Evolutionary conservation across 2,888 invertebrate genomes (phyloP).

Genomic region (Aphelenchoides bicaudatus): DNA sequence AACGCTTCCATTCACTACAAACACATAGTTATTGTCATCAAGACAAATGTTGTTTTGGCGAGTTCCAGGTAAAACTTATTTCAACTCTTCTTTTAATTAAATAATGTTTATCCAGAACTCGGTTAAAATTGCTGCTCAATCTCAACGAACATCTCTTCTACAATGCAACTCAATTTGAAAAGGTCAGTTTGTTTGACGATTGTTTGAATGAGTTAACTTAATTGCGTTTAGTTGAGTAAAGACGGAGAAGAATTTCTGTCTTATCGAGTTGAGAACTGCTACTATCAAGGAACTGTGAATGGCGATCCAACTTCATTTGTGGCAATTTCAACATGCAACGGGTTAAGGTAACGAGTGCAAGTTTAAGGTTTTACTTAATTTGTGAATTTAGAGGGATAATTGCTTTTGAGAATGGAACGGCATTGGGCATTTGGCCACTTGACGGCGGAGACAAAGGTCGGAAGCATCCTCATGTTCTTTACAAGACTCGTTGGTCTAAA

Average conservation of each 20-base stretch:
- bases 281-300: slow-evolving; percentile 75
- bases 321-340: slow-evolving; percentile 95
- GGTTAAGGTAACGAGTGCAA: slow-evolving; percentile 69
- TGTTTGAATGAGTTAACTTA: not conserved
- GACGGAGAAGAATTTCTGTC: slow-evolving; percentile 36
- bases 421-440: slow-evolving; percentile 94
- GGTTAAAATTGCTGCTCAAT: slow-evolving; percentile 51
- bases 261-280: slow-evolving; percentile 72
- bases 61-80: too few relatives aligned
- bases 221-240: slow-evolving; percentile 42
- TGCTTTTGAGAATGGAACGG: slow-evolving; percentile 94
- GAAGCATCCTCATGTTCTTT: slow-evolving; percentile 56
- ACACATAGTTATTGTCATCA: slow-evolving; percentile 52
- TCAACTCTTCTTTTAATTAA: too few relatives aligned
- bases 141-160: slow-evolving; percentile 53
- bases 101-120: too few relatives aligned
- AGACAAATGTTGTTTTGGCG: slow-evolving; percentile 40
- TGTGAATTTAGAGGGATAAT: slow-evolving; percentile 68
- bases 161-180: slow-evolving; percentile 52
- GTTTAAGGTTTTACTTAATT: slow-evolving; percentile 17
- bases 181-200: slow-evolving; percentile 34
- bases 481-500: slow-evolving; percentile 41
- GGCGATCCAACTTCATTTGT: slow-evolving; percentile 93
- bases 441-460: slow-evolving; percentile 80
- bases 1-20: slow-evolving; percentile 54